Base-by-base conservation (phyloP, 1,140 invertebrate genomes). In the Drosophila orena region DNA sequence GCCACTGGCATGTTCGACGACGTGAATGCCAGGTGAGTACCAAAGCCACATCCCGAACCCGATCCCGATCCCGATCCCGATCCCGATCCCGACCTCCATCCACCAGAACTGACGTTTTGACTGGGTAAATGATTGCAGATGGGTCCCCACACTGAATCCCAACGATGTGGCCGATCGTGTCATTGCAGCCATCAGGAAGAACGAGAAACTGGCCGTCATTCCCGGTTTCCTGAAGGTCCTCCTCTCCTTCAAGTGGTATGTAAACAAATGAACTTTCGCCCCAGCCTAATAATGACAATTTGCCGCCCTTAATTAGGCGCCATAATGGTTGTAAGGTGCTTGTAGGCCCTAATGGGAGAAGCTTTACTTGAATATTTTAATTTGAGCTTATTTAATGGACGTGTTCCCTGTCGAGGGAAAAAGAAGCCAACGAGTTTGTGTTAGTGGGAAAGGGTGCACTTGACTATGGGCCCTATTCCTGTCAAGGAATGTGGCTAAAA, bases 1-100 rank as follows among this genome's bases (percentile, higher is more conserved):
- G 93, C 94, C 20, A 99, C 98, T 7, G 98, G 98, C 69, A 98
- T 99, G 98, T 99, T 99, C 81, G 96, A 96, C 22, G 96, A 98
- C 68, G 96, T 97, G 24, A 94, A 96, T 83, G 95, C 97, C 69
- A 96, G 96, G 97, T 97, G 93, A 93, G 92, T 70, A 53, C 40
- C 14, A 8, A 34, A 12, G n/a, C 14, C 2, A 1, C n/a, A 10
- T 44, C 30, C 30, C 7, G 17, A 17, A 1, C 17, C 17, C 17
- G 17, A 17, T 17, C 17, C 17, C 17, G 17, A 1, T 34, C 20
- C 58, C 35, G 12, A 0, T 30, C 10, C 35, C 10, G 24, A 27
- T 30, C 30, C 30, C 7, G 8, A 30, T 10, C 8, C 30, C 30
- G 30, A 30, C 30, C 30, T 3, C 30, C 30, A 30, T 10, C n/a